phyloP scores from a whole-genome alignment of 2,888 invertebrate genomes.

The Eumacrocentrus americanus region DNA sequence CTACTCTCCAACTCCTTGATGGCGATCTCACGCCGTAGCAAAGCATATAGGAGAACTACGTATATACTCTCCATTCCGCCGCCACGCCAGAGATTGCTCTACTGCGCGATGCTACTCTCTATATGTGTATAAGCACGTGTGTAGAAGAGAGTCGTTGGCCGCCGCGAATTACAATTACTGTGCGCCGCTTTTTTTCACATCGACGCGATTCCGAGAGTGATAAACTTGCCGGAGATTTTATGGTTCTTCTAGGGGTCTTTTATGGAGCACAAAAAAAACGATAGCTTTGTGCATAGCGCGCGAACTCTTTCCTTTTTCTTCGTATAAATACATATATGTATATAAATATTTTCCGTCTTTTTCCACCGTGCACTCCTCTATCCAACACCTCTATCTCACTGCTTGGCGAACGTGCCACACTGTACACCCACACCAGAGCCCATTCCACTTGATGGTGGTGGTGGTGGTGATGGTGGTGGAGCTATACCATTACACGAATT shows the following conservation, averaged over 20 bases:
- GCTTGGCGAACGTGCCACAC: slow-evolving; percentile 26
- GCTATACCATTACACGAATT: slow-evolving; percentile 55
- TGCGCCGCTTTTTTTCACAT: slow-evolving; percentile 6
- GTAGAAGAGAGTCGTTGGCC: not conserved
- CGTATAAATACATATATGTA: too few species aligned
- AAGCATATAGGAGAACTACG: too few species aligned
- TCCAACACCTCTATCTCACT: slow-evolving; percentile 15
- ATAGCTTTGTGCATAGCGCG: slow-evolving; percentile 7
- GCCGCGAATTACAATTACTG: slow-evolving; percentile 17
- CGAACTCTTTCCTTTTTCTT: slow-evolving; percentile 13
- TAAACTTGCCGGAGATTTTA: slow-evolving; percentile 20
- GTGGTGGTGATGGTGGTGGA: not conserved
- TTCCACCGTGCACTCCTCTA: not conserved
- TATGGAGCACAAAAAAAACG: slow-evolving; percentile 14
- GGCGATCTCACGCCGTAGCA: not conserved
- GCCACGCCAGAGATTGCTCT: too few species aligned
- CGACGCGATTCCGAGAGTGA: slow-evolving; percentile 12
- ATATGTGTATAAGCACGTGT: not conserved
- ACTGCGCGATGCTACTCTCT: not conserved
- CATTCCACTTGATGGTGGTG: slow-evolving; percentile 47
- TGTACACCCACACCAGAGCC: slow-evolving; percentile 46
- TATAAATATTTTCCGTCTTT: slow-evolving; percentile 15
- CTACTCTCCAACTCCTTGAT: not conserved
- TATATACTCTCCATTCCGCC: too few species aligned
- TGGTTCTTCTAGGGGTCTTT: slow-evolving; percentile 14